These are phyloP conservation scores for Cololabis saira DNA, from an alignment of 2,113 vertebrate genomes.

Conservation along the genomic window DNA sequence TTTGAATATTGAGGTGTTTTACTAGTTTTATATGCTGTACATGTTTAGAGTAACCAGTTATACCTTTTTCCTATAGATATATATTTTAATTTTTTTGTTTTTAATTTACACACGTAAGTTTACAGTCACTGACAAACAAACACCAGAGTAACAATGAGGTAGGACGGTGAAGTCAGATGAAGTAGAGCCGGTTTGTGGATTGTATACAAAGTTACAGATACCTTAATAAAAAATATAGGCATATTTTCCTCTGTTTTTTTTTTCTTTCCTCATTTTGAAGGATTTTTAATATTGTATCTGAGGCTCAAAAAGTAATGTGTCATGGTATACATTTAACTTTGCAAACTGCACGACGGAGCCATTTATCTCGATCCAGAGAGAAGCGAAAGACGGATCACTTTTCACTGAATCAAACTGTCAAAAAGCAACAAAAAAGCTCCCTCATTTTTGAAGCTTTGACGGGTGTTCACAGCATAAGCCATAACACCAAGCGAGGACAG, in stretches of 20 bases:
- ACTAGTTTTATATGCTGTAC: conserved; percentile 77
- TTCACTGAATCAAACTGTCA: conserved; percentile 41
- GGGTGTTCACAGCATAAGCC: conserved; percentile 51
- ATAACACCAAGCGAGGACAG: conserved; percentile 31
- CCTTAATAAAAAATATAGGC: conserved; percentile 75
- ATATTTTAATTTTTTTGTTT: conserved; percentile 15
- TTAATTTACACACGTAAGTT: conserved; percentile 75
- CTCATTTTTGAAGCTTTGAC: conserved; percentile 44
- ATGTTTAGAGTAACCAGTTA: conserved; percentile 75
- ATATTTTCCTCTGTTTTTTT: conserved; percentile 52
- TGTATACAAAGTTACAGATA: conserved; percentile 78
- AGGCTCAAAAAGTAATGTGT: conserved; percentile 55
- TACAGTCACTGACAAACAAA: conserved; percentile 81
- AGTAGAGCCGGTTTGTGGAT: conserved; percentile 80
- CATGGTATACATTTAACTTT: conserved; percentile 35
- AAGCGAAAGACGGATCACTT: conserved; percentile 35
- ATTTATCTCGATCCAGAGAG: conserved; percentile 53
- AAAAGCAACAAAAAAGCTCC: conserved; percentile 42
- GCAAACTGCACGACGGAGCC: conserved; percentile 42
- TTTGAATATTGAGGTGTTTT: conserved; percentile 76
- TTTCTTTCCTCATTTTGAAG: conserved; percentile 24
- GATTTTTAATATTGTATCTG: conserved; percentile 62
- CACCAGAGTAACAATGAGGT: conserved; percentile 86
- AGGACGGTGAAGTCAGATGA: conserved; percentile 84
- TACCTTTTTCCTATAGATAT: conserved; percentile 67